Base-by-base conservation (phyloP, 2,797 vertebrate genomes). In the Valencia hispanica region DNA sequence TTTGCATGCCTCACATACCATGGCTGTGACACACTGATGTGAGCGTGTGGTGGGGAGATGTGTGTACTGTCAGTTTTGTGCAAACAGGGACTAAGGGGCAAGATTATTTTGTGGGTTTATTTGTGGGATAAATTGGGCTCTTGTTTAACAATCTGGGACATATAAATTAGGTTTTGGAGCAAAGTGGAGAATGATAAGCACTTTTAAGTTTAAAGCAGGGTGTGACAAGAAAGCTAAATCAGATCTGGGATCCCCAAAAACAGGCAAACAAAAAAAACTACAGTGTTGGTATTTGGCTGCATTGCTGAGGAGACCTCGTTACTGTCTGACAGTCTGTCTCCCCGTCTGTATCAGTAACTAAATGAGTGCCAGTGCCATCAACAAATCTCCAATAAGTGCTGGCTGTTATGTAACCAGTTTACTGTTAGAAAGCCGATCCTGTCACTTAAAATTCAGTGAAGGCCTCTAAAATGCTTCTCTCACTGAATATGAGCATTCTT, bases 1-100 rank as follows among this genome's bases (percentile, higher is more conserved):
- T 78, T 89, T 87, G 89, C 94, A 95, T 95, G 89, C 94, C 90
- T 90, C 6, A 48, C 94, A 96, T 96, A 91, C 94, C 94, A 87
- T 14, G 55, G 88, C 87, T 69, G 84, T 89, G 87, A 92, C 86
- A 86, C 89, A 88, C 78, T 74, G 85, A 79, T 87, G 87, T 82
- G 88, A 50, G 81, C 66, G 79, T 75, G n/a, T 75, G 76, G 83
- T 48, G 80, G 53, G 75, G 71, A 59, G 81, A 70, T 63, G 79
- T 61, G 73, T 47, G 70, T 74, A 59, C 66, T 30, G 51, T 81
- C 27, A 0, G 55, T 72, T 65, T 25, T 74, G 43, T 39, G 78
- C 77, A 86, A 79, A 78, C 77, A 82, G 68, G 73, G 77, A 79
- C 39, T 75, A 32, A 70, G 30, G 9, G 25, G 25, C 43, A 57